Evolutionary conservation across 2,113 vertebrate genomes (phyloP).

Genomic region (Odocoileus hemionus): DNA sequence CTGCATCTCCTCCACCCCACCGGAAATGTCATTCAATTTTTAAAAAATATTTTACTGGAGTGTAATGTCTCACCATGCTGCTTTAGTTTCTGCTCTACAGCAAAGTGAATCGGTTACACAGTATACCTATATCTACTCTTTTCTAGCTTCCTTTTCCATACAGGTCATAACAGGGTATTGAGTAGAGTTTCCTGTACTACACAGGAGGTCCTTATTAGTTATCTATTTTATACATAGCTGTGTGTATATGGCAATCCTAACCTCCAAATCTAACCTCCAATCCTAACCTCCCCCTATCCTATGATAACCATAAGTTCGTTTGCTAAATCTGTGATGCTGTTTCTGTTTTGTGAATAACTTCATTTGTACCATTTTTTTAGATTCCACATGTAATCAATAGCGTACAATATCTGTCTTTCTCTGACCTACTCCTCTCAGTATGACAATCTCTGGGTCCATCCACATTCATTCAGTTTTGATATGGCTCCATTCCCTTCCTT

Average conservation of each 20-base stretch:
- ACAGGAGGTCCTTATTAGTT: neutral
- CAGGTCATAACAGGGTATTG: neutral
- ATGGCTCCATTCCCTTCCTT: neutral
- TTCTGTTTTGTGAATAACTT: neutral
- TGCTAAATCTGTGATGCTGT: neutral
- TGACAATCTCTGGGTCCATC: neutral
- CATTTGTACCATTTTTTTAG: neutral
- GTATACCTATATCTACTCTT: neutral
- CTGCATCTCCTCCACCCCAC: too few species aligned
- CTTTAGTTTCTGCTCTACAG: neutral
- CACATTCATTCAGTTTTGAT: too few species aligned
- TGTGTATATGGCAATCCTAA: neutral
- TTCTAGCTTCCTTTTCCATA: too few species aligned
- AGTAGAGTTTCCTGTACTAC: neutral
- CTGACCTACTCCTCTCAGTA: neutral
- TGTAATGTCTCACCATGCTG: neutral
- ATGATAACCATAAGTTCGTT: neutral
- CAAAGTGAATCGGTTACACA: neutral
- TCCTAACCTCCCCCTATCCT: neutral
- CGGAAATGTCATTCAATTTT: neutral
- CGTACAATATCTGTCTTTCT: accelerated
- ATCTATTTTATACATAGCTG: neutral
- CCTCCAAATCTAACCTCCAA: neutral
- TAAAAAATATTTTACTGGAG: neutral
- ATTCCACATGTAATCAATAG: neutral